Conservation (phyloP, 2,888 invertebrate species). For the Perizoma flavofasciatum region DNA sequence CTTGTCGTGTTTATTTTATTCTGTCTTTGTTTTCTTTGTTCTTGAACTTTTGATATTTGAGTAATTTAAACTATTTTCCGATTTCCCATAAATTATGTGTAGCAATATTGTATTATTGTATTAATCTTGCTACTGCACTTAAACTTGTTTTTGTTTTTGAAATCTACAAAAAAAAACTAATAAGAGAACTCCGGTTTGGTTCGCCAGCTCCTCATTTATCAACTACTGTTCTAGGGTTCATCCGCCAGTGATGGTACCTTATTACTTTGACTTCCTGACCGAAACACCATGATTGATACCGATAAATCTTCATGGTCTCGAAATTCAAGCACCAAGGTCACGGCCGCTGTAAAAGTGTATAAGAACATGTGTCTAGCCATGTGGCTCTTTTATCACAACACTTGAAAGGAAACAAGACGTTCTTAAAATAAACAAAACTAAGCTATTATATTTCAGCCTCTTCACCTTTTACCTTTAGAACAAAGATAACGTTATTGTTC, state of each 20-base stretch:
- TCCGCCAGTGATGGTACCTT: neutral
- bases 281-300: slow-evolving; percentile 2
- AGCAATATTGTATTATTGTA: too few species aligned
- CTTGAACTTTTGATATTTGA: slow-evolving; percentile 14
- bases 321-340: slow-evolving; percentile 63
- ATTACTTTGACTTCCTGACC: slow-evolving; percentile 11
- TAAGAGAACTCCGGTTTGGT: too few species aligned
- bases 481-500: slow-evolving; percentile 24
- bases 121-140: neutral
- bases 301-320: slow-evolving; percentile 25
- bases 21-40: slow-evolving; percentile 16
- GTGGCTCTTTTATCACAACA: slow-evolving; percentile 66
- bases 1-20: slow-evolving; percentile 29
- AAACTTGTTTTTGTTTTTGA: too few species aligned
- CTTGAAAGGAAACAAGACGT: slow-evolving; percentile 56
- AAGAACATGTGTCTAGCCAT: slow-evolving; percentile 67
- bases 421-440: slow-evolving; percentile 47
- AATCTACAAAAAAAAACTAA: too few species aligned
- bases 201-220: too few species aligned
- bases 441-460: slow-evolving; percentile 40
- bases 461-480: slow-evolving; percentile 33
- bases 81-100: neutral
- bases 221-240: neutral
- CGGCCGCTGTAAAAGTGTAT: slow-evolving; percentile 53
- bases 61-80: neutral